Percentiles rank a stretch among this genome's conserved stretches.
These are phyloP conservation scores for Danionella dracula DNA, from an alignment of 2,797 vertebrate species.

Conservation along the genomic window DNA sequence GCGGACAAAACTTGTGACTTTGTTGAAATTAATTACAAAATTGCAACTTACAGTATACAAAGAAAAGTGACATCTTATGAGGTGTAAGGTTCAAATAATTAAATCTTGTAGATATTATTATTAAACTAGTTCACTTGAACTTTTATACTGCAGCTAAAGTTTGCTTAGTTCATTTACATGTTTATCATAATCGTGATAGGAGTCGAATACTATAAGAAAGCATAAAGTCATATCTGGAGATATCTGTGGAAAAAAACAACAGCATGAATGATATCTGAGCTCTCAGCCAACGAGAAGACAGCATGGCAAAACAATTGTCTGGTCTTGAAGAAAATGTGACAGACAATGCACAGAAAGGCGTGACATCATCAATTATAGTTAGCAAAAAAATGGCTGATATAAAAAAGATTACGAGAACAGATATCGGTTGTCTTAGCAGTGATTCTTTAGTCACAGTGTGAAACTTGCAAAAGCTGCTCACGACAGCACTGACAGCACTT, in stretches of 20 bases:
- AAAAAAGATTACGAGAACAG: constrained; percentile 12
- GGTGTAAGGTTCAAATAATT: too few relatives aligned
- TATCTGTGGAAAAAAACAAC: constrained; percentile 12
- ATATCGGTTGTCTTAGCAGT: constrained; percentile 20
- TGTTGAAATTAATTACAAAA: too few relatives aligned
- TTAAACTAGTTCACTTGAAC: too few relatives aligned
- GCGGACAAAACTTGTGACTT: too few relatives aligned
- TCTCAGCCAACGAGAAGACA: constrained; percentile 5
- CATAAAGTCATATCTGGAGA: constrained; percentile 9
- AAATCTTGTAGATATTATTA: too few relatives aligned
- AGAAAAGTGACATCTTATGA: too few relatives aligned
- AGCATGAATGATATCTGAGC: constrained; percentile 20
- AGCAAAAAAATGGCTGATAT: constrained; percentile 23
- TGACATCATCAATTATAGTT: constrained; percentile 31
- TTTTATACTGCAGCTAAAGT: too few relatives aligned
- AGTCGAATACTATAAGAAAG: too few relatives aligned
- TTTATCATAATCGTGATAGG: neutral
- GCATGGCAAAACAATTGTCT: constrained; percentile 30
- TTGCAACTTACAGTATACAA: too few relatives aligned
- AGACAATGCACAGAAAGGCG: constrained; percentile 13
- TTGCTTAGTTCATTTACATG: neutral
- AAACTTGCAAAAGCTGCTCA: constrained; percentile 10
- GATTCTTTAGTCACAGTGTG: constrained; percentile 14
- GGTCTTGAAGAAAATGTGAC: constrained; percentile 20
- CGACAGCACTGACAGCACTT: neutral